Percentiles rank a stretch among this genome's conserved stretches.
Conservation (phyloP, 2,797 vertebrate genomes). For the Siniperca obscura region DNA sequence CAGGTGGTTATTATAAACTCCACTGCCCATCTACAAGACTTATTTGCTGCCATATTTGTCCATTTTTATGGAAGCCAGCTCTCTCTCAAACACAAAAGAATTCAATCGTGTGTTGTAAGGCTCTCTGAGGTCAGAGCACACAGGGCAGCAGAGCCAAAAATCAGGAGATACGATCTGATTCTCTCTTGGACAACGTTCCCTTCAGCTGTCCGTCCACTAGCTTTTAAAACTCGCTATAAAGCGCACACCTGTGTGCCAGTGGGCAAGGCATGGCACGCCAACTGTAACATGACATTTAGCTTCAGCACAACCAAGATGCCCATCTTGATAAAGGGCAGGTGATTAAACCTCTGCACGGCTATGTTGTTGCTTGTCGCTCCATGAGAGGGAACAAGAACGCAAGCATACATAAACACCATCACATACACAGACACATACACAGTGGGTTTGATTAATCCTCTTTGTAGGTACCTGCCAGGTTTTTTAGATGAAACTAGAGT, state of each 20-base stretch:
- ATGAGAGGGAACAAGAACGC: slow-evolving; percentile 51
- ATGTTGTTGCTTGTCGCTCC: slow-evolving; percentile 43
- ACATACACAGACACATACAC: slow-evolving; percentile 30
- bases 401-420: slow-evolving; percentile 26
- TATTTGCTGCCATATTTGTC: slow-evolving; percentile 41
- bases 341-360: slow-evolving; percentile 56
- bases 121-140: slow-evolving; percentile 35
- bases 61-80: slow-evolving; percentile 33
- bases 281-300: slow-evolving; percentile 49
- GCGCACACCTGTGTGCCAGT: slow-evolving; percentile 65
- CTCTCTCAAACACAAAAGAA: slow-evolving; percentile 11
- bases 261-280: slow-evolving; percentile 50
- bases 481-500: slow-evolving; percentile 46
- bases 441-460: slow-evolving; percentile 57
- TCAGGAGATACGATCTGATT: slow-evolving; percentile 57
- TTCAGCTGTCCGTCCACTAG: slow-evolving; percentile 34
- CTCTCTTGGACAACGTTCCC: slow-evolving; percentile 30
- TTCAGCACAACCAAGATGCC: slow-evolving; percentile 30
- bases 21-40: background rate
- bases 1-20: slow-evolving; percentile 44
- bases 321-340: slow-evolving; percentile 63
- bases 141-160: slow-evolving; percentile 28
- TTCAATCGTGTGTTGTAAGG: slow-evolving; percentile 27
- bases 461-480: slow-evolving; percentile 31
- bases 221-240: slow-evolving; percentile 26